phyloP scores from a whole-genome alignment of 2,113 vertebrate species.

The Scortum barcoo region DNA sequence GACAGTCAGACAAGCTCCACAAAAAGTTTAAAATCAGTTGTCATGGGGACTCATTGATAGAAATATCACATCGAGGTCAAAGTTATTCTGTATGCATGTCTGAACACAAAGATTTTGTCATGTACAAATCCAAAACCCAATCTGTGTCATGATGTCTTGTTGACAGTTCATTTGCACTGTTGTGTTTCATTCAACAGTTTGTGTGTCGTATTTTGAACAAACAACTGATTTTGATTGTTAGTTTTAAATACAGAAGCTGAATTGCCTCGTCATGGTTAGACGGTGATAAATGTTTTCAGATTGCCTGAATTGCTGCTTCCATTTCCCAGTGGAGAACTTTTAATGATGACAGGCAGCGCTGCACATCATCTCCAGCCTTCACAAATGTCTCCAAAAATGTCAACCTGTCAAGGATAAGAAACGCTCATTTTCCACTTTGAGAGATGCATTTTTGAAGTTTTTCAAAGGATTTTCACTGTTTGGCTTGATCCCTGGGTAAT shows the following conservation, averaged over 20 bases:
- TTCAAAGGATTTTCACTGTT: neutral
- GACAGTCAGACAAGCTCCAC: neutral
- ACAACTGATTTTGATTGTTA: neutral
- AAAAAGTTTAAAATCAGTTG: neutral
- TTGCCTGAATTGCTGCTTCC: neutral
- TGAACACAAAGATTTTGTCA: neutral
- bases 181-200: neutral
- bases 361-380: neutral
- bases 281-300: neutral
- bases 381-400: neutral
- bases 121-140: neutral
- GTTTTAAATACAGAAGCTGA: neutral
- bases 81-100: neutral
- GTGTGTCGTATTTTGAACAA: neutral
- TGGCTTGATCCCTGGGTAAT: neutral
- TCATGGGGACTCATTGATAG: neutral
- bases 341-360: constrained; percentile 7
- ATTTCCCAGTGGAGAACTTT: neutral
- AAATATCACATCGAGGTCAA: neutral
- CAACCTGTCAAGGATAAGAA: constrained; percentile 3
- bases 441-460: neutral
- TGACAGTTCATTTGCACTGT: neutral
- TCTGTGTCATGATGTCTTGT: neutral
- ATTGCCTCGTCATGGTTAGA: neutral
- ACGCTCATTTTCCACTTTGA: constrained; percentile 1